phyloP scores from a whole-genome alignment of 2,113 vertebrate species.

The Cyphomyrus plagiostoma region DNA sequence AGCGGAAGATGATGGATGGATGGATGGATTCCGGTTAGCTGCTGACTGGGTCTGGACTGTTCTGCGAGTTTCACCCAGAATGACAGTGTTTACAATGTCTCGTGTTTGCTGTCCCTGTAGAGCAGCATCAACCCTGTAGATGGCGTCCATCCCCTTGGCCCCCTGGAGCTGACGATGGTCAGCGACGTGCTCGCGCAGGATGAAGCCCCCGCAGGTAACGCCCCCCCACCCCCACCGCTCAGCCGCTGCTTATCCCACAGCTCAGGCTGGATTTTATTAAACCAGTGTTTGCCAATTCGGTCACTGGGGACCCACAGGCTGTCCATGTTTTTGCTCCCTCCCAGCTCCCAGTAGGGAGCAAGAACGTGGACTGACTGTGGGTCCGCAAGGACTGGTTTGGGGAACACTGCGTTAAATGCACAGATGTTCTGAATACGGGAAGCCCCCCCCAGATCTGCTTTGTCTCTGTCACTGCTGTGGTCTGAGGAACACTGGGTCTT shows the following conservation, averaged over 20 bases:
- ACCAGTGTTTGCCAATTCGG: not conserved
- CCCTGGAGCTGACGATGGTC: constrained; percentile 75
- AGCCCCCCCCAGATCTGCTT: not conserved
- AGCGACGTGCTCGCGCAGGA: constrained; percentile 88
- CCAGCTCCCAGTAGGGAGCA: too few species aligned
- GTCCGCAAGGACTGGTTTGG: too few species aligned
- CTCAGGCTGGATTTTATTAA: not conserved
- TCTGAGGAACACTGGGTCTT: not conserved
- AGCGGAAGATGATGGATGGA: too few species aligned
- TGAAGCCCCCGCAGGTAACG: constrained; percentile 82
- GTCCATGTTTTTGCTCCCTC: not conserved
- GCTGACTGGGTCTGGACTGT: not conserved
- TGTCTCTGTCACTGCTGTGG: not conserved
- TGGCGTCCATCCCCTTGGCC: constrained; percentile 82
- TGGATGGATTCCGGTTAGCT: not conserved
- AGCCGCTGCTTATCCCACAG: not conserved
- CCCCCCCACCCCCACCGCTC: not conserved
- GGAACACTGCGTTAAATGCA: too few species aligned
- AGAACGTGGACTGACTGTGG: too few species aligned
- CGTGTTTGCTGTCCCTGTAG: constrained; percentile 47
- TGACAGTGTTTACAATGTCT: not conserved
- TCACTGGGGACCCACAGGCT: not conserved
- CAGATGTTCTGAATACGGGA: not conserved
- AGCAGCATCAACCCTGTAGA: constrained; percentile 98
- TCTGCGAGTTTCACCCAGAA: not conserved